Base-by-base conservation (phyloP, 2,113 vertebrate species). In the Notechis scutatus region DNA sequence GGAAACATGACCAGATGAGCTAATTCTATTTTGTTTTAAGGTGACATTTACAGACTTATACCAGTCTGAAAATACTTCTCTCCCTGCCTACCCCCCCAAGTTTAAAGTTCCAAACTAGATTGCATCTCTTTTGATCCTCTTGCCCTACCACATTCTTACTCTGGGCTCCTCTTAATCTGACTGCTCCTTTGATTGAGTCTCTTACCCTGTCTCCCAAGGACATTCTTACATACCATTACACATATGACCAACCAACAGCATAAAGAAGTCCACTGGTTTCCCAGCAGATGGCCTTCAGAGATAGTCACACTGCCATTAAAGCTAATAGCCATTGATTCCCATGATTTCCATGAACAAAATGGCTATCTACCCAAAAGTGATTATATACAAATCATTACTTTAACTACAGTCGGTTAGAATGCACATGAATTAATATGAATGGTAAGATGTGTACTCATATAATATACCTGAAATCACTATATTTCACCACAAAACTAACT, bases 401-500 rank as follows among this genome's bases (percentile, higher is more conserved):
- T 42, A 9, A 81, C 34, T 81, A 81, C 1, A 81, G 34, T 20
- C 20, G 6, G 69, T 81, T 39, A 42, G 34, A 81, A 81, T 81
- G 34, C 74, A 21, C 74, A 21, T 1, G 7, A 81, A 81, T 81
- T 34, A 42, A 42, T 81, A 81, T 9, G 18, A 81, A 81, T 39
- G n/a, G 34, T 39, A 39, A 42, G 74, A 81, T 21, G 42, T 81
- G 74, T 81, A 21, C 7, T 81, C 34, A 9, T 81, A 9, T 81
- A 81, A 81, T 21, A 7, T 81, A 81, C 74, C 74, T 21, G n/a
- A 42, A 81, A 81, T 21, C 15, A 10, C 74, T 21, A 21, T 21
- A 42, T 81, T 81, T 81, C 74, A 81, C 1, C 34, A 81, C 74
- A 94, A 8, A 91, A 86, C 69, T 93, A 64, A n/a, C 26, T 93